These are phyloP conservation scores for Hypsibius dujardini DNA, from an alignment of 1,140 invertebrate genomes.

Conservation along the genomic window DNA sequence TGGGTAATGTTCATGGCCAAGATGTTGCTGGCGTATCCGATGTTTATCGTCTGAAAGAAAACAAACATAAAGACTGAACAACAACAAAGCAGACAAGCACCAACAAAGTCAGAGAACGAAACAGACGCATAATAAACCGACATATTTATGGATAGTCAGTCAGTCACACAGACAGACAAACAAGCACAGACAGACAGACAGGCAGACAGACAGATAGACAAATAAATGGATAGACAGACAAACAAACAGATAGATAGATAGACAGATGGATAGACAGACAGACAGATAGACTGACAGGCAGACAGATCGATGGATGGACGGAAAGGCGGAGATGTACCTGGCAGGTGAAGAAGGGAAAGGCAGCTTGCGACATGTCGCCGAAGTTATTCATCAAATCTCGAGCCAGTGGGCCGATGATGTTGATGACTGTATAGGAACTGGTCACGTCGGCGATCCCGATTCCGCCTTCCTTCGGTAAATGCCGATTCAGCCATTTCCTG, in stretches of 20 bases:
- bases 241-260: no score
- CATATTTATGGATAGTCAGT: no score
- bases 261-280: background rate
- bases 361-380: slow-evolving; percentile 65
- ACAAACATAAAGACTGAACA: no score
- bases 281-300: background rate
- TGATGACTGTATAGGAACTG: slow-evolving; percentile 91
- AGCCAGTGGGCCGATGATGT: slow-evolving; percentile 82
- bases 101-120: no score
- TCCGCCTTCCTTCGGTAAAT: slow-evolving; percentile 55
- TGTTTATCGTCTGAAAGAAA: slow-evolving; percentile 55
- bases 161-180: no score
- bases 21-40: slow-evolving; percentile 78
- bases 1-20: slow-evolving; percentile 87
- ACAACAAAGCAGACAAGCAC: no score
- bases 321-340: slow-evolving; percentile 41
- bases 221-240: no score
- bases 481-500: slow-evolving; percentile 69
- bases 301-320: background rate
- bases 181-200: no score
- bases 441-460: slow-evolving; percentile 81
- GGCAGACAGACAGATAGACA: no score
- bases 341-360: slow-evolving; percentile 87
- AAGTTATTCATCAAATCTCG: slow-evolving; percentile 69
- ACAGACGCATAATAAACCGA: no score